These are phyloP conservation scores for Apamea sordens DNA, from an alignment of 2,888 invertebrate species.

Conservation along the genomic window DNA sequence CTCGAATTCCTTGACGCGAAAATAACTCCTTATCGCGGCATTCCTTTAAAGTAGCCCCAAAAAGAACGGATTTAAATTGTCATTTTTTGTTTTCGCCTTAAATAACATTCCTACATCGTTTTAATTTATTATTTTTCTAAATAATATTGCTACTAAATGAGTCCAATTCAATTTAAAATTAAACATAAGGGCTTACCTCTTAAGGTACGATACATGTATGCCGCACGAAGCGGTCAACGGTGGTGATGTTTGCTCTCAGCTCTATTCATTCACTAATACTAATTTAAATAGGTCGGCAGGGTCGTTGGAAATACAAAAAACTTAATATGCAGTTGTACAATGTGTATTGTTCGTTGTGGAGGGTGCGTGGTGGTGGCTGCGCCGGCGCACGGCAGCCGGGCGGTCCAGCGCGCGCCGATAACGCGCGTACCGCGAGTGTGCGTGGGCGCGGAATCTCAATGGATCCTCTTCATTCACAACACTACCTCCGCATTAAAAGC, in stretches of 20 bases:
- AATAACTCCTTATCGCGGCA: conserved; percentile 90
- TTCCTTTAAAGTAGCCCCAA: conserved; percentile 88
- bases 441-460: conserved; percentile 89
- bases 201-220: neutral
- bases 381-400: conserved; percentile 72
- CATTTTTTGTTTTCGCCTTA: conserved; percentile 84
- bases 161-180: conserved; percentile 49
- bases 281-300: conserved; percentile 81
- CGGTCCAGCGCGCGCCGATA: conserved; percentile 73
- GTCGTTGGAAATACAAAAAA: conserved; percentile 78
- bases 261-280: conserved; percentile 72
- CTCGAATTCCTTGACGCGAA: conserved; percentile 88
- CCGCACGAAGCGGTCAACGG: neutral
- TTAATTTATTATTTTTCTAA: conserved; percentile 79
- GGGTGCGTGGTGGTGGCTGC: conserved; percentile 57
- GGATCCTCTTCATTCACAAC: conserved; percentile 90
- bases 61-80: conserved; percentile 82
- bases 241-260: conserved; percentile 64
- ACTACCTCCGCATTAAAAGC: conserved; percentile 88
- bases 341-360: conserved; percentile 77
- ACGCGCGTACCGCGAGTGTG: conserved; percentile 75
- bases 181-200: neutral
- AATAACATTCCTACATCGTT: conserved; percentile 82
- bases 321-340: conserved; percentile 75
- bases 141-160: conserved; percentile 75